Conservation (phyloP, 1,140 invertebrate species). For the Lanistes nyassanus region DNA sequence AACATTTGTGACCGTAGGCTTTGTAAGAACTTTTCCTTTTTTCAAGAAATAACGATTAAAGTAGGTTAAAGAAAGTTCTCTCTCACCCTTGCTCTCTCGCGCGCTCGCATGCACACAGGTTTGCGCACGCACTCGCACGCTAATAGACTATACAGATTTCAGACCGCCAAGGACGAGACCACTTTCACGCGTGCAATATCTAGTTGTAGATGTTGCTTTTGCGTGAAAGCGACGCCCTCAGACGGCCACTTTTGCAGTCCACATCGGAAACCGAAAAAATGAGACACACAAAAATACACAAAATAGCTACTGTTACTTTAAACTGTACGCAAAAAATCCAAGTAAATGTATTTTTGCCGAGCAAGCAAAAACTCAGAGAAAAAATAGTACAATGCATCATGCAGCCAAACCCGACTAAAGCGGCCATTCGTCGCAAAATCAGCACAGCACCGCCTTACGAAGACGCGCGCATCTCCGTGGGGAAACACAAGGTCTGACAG, state of each 20-base stretch:
- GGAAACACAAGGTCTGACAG: not conserved
- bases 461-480: not conserved
- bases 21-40: not conserved
- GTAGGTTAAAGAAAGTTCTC: not conserved
- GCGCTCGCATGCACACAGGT: not conserved
- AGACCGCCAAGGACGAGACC: slow-evolving; percentile 16
- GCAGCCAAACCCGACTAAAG: slow-evolving; percentile 20
- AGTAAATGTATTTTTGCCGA: slow-evolving; percentile 15
- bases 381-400: slow-evolving; percentile 8
- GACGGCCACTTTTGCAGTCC: not conserved
- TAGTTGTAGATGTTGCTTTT: slow-evolving; percentile 27
- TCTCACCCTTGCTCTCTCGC: not conserved
- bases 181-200: slow-evolving; percentile 31
- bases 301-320: not conserved
- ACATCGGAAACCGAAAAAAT: not conserved
- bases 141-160: not conserved
- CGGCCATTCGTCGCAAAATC: slow-evolving; percentile 13
- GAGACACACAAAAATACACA: slow-evolving; percentile 11
- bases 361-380: not conserved
- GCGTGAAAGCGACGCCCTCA: slow-evolving; percentile 17
- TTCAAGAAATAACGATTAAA: not conserved
- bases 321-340: slow-evolving; percentile 23
- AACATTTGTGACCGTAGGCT: not conserved
- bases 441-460: not conserved
- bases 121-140: not conserved